Conservation (phyloP, 2,888 invertebrate species). For the Scaptomyza cyrtandrae region DNA sequence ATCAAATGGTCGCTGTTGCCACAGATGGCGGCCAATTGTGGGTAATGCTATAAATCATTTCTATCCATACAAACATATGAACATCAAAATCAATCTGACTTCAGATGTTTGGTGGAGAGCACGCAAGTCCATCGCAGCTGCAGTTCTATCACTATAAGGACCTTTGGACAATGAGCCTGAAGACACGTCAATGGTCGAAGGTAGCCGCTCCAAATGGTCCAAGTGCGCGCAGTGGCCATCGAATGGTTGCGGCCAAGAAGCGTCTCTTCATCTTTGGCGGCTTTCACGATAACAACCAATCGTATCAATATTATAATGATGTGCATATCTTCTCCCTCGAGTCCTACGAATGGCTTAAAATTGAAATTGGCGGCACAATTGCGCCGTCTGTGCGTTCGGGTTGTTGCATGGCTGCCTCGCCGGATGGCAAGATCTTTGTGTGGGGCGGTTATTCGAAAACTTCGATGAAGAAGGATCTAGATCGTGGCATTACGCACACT, state of each 20-base stretch:
- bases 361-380: constrained; percentile 87
- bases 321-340: constrained; percentile 92
- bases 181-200: constrained; percentile 93
- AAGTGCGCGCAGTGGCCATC: constrained; percentile 93
- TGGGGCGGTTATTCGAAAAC: constrained; percentile 93
- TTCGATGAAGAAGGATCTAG: constrained; percentile 89
- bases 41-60: constrained; percentile 81
- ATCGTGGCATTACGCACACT: constrained; percentile 89
- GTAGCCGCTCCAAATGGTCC: constrained; percentile 90
- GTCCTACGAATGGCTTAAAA: constrained; percentile 90
- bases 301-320: constrained; percentile 96
- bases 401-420: constrained; percentile 86
- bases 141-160: constrained; percentile 97
- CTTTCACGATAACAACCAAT: constrained; percentile 94
- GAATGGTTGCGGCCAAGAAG: constrained; percentile 93
- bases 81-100: not conserved
- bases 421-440: constrained; percentile 88
- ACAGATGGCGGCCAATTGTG: constrained; percentile 89
- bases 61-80: not conserved
- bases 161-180: constrained; percentile 93
- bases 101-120: constrained; percentile 94
- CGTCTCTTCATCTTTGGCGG: constrained; percentile 95
- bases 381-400: constrained; percentile 92
- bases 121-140: constrained; percentile 93
- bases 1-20: constrained; percentile 92